phyloP scores from a whole-genome alignment of 2,113 vertebrate genomes.

The Prionailurus viverrinus region DNA sequence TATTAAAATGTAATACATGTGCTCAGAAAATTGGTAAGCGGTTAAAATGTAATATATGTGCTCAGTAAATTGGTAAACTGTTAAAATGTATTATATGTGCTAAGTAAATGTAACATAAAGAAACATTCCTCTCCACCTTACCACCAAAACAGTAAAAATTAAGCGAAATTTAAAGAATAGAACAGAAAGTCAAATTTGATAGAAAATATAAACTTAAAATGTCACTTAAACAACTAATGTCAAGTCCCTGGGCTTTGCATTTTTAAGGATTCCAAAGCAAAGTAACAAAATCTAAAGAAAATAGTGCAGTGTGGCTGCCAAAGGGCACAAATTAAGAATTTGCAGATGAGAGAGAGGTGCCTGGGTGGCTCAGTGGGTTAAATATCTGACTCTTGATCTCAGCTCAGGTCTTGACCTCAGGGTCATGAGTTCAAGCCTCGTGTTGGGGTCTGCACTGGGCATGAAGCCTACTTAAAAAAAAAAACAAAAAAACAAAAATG shows the following conservation, averaged over 20 bases:
- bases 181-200: conserved; percentile 25
- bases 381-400: background rate
- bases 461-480: background rate
- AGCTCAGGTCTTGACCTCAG: background rate
- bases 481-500: background rate
- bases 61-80: background rate
- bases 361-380: background rate
- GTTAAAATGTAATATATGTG: background rate
- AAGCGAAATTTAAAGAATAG: conserved; percentile 7
- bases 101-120: background rate
- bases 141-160: conserved; percentile 28
- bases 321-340: background rate
- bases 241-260: conserved; percentile 6
- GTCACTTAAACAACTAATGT: background rate
- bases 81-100: background rate
- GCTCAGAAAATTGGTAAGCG: background rate
- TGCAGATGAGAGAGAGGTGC: background rate
- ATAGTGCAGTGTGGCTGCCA: background rate
- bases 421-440: fast-evolving
- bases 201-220: background rate
- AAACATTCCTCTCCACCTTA: background rate
- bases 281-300: conserved; percentile 27
- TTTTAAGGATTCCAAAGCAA: conserved; percentile 36
- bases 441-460: background rate
- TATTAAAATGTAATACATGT: background rate